A percentile compares a stretch with the other conserved stretches of the same genome.
Evolutionary conservation across 2,797 vertebrate species (phyloP).

Genomic region (Poeciliopsis presidionis): DNA sequence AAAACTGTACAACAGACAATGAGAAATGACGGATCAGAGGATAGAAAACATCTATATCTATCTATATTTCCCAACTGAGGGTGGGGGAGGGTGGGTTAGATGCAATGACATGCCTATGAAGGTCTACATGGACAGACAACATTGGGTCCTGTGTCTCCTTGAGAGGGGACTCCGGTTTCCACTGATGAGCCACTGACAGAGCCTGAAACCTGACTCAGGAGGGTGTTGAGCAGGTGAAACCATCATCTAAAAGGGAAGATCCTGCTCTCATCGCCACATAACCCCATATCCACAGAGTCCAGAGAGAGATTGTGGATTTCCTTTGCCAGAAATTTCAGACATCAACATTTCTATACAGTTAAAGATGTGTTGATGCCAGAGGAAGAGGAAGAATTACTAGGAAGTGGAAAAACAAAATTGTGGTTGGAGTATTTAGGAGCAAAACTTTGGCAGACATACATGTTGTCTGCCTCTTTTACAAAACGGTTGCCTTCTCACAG

Average conservation of each 20-base stretch:
- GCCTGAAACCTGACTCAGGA: slow-evolving; percentile 66
- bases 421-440: neutral
- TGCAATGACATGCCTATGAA: slow-evolving; percentile 64
- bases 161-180: slow-evolving; percentile 58
- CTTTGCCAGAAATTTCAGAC: neutral
- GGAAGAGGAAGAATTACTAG: neutral
- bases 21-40: slow-evolving; percentile 10
- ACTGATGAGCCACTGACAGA: slow-evolving; percentile 50
- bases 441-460: neutral
- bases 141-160: slow-evolving; percentile 58
- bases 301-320: neutral
- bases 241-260: slow-evolving; percentile 37
- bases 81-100: slow-evolving; percentile 38
- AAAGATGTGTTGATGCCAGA: neutral
- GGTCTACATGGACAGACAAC: slow-evolving; percentile 69
- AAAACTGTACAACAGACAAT: slow-evolving; percentile 30
- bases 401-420: neutral
- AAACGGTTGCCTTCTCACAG: neutral
- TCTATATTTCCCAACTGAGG: slow-evolving; percentile 41
- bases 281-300: neutral
- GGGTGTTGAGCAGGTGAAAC: slow-evolving; percentile 62
- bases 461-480: neutral
- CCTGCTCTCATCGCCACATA: slow-evolving; percentile 41
- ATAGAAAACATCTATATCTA: slow-evolving; percentile 50
- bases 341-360: neutral